Conservation (phyloP, 1,140 invertebrate genomes). For the Camponotus floridanus region DNA sequence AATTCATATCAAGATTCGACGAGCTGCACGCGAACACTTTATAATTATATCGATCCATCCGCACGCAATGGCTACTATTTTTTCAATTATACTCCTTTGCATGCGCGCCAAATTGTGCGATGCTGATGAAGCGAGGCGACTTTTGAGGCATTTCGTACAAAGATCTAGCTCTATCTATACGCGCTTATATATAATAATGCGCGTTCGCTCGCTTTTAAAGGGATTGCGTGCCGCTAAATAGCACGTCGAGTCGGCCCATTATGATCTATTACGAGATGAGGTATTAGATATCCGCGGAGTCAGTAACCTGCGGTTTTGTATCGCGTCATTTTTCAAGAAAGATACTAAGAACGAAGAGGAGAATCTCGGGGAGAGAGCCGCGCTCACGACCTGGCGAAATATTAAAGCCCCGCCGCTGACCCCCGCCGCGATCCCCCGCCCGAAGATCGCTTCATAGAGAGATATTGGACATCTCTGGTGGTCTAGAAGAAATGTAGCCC, state of each 20-base stretch:
- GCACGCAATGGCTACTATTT: neutral
- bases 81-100: neutral
- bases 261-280: constrained; percentile 45
- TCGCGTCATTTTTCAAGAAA: constrained; percentile 20
- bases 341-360: neutral
- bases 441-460: constrained; percentile 61
- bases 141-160: neutral
- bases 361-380: neutral
- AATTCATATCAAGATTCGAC: constrained; percentile 20
- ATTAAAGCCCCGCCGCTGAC: constrained; percentile 37
- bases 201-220: constrained; percentile 22
- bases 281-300: constrained; percentile 50
- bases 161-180: neutral
- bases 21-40: neutral
- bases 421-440: constrained; percentile 36
- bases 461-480: constrained; percentile 70
- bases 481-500: constrained; percentile 57
- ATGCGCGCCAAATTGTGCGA: neutral
- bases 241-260: neutral
- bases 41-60: neutral
- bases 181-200: constrained; percentile 3
- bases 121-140: neutral
- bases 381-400: constrained; percentile 35
- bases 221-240: constrained; percentile 51
- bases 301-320: constrained; percentile 25